Evolutionary conservation across 2,888 invertebrate genomes (phyloP).

Genomic region (Sarcophaga caerulescens): DNA sequence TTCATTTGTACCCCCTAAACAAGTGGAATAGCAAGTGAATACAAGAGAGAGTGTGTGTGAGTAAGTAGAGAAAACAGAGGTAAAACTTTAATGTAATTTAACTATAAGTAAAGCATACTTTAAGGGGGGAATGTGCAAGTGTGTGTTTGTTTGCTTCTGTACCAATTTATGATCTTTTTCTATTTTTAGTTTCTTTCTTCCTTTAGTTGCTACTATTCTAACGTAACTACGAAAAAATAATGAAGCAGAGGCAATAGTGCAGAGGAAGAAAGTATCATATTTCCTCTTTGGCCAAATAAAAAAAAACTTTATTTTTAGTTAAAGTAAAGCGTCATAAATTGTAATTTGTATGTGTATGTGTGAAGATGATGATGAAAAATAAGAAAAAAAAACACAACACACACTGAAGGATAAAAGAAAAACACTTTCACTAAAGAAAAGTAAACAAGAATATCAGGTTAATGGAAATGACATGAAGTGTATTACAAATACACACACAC

Average conservation of each 20-base stretch:
- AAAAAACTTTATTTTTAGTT: slow-evolving; percentile 20
- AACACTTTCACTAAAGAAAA: slow-evolving; percentile 74
- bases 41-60: neutral
- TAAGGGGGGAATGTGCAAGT: slow-evolving; percentile 58
- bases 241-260: neutral
- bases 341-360: slow-evolving; percentile 62
- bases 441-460: slow-evolving; percentile 79
- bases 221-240: slow-evolving; percentile 66
- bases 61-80: slow-evolving; percentile 30
- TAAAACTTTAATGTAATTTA: slow-evolving; percentile 54
- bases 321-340: slow-evolving; percentile 45
- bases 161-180: slow-evolving; percentile 68
- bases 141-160: slow-evolving; percentile 27
- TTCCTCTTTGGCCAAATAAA: slow-evolving; percentile 68
- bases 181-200: slow-evolving; percentile 26
- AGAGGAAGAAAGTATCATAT: slow-evolving; percentile 74
- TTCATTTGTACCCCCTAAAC: neutral
- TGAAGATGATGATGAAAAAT: neutral
- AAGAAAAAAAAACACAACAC: slow-evolving; percentile 6
- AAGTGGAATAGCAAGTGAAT: neutral
- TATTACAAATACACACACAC: slow-evolving; percentile 36
- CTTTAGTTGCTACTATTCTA: slow-evolving; percentile 73
- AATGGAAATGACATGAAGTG: slow-evolving; percentile 77
- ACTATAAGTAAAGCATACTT: slow-evolving; percentile 16
- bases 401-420: neutral